phyloP scores from a whole-genome alignment of 2,113 vertebrate species.

The Azemiops feae region DNA sequence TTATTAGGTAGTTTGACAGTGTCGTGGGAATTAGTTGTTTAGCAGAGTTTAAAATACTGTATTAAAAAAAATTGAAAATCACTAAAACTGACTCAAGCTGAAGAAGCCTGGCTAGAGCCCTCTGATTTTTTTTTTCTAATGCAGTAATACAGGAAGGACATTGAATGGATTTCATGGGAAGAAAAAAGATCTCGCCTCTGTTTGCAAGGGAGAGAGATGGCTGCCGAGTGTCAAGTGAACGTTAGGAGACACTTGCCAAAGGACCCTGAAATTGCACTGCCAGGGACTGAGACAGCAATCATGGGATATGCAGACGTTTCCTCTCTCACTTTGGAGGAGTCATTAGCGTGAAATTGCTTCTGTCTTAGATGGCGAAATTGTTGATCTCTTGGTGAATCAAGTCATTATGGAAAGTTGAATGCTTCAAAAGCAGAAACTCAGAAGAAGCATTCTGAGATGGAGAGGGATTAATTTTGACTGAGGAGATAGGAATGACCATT shows the following conservation, averaged over 20 bases:
- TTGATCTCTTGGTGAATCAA: conserved; percentile 30
- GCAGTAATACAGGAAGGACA: neutral
- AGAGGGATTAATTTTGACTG: conserved; percentile 8
- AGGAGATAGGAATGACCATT: neutral
- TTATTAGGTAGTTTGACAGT: too few species aligned
- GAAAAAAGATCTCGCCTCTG: neutral
- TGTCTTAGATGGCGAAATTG: conserved; percentile 8
- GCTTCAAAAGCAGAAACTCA: conserved; percentile 7
- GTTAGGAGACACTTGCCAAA: conserved; percentile 26
- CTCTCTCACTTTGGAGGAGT: conserved; percentile 36
- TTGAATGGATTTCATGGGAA: neutral
- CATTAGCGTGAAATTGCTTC: conserved; percentile 35
- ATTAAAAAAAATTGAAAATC: neutral
- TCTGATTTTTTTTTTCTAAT: neutral
- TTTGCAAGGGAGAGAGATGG: neutral
- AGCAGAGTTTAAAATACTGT: neutral
- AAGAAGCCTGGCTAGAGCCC: neutral
- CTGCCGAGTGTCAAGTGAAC: neutral
- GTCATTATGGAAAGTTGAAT: conserved; percentile 34
- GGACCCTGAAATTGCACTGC: neutral
- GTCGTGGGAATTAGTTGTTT: too few species aligned
- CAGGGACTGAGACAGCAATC: neutral
- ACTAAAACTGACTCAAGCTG: neutral
- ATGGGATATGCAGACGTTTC: conserved; percentile 1
- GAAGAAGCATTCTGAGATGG: neutral